A percentile compares a stretch with the other conserved stretches of the same genome.
Conservation (phyloP, 1,140 invertebrate species). For the Neoseiulus cucumeris region DNA sequence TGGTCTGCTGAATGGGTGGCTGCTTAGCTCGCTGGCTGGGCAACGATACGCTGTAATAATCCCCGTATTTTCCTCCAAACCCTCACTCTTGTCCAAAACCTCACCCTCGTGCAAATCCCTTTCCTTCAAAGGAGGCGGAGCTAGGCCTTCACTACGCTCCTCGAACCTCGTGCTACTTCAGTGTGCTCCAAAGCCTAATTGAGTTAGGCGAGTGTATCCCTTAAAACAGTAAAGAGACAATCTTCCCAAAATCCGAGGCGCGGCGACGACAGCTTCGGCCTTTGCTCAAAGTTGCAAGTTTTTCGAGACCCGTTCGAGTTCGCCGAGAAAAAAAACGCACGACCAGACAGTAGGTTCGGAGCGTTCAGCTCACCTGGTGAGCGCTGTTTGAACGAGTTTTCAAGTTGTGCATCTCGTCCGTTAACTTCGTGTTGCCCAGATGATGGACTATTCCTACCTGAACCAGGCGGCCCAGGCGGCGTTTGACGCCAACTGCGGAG, state of each 20-base stretch:
- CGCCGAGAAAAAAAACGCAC: background rate
- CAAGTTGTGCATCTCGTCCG: background rate
- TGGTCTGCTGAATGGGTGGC: too few relatives aligned
- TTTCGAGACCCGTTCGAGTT: background rate
- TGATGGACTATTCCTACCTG: conserved; percentile 10
- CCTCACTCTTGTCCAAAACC: too few relatives aligned
- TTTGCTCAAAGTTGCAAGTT: background rate
- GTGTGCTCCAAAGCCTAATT: conserved; percentile 8
- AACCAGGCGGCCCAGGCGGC: conserved; percentile 6
- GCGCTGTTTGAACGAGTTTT: background rate
- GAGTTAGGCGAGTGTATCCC: background rate
- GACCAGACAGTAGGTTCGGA: background rate
- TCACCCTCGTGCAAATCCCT: too few relatives aligned
- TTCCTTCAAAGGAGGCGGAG: too few relatives aligned
- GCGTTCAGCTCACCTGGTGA: background rate
- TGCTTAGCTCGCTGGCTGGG: too few relatives aligned
- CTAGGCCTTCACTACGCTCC: too few relatives aligned
- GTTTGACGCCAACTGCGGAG: conserved; percentile 6
- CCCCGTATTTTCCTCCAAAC: too few relatives aligned
- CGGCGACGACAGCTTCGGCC: background rate
- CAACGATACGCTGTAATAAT: too few relatives aligned
- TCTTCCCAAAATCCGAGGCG: background rate
- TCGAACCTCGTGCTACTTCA: conserved; percentile 8
- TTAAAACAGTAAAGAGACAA: background rate
- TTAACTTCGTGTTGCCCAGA: background rate